A percentile compares a stretch with the other conserved stretches of the same genome.
These are phyloP conservation scores for Melikaiella ostensackeni DNA, from an alignment of 2,888 invertebrate genomes.

Conservation along the genomic window DNA sequence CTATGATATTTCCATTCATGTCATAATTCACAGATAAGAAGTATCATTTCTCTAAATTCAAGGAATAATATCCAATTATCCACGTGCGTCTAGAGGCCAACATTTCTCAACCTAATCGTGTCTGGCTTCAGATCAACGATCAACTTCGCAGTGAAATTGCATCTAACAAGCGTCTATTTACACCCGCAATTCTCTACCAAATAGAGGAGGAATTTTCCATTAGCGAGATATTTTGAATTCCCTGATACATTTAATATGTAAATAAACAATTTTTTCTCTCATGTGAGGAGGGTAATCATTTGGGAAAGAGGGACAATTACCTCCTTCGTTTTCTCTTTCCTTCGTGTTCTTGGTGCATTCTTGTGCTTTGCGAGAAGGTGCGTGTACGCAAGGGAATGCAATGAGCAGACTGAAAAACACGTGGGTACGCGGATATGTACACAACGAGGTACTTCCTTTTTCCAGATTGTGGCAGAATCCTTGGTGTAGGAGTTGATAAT, in stretches of 20 bases:
- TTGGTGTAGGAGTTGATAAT: conserved; percentile 28
- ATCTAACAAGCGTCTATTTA: conserved; percentile 34
- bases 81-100: conserved; percentile 3
- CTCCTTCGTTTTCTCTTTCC: neutral
- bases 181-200: conserved; percentile 2
- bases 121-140: conserved; percentile 8
- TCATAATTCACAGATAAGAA: neutral
- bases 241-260: conserved; percentile 7
- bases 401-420: conserved; percentile 23
- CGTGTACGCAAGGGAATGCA: conserved; percentile 30
- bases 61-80: conserved; percentile 22
- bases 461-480: conserved; percentile 21
- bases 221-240: conserved; percentile 1
- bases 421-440: conserved; percentile 23
- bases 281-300: neutral
- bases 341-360: neutral
- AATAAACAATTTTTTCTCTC: neutral
- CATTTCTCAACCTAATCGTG: conserved; percentile 20
- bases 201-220: conserved; percentile 24
- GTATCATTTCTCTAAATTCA: neutral
- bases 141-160: neutral
- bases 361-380: neutral
- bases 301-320: conserved; percentile 1
- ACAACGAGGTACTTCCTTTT: conserved; percentile 28
- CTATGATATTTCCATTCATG: too few species aligned